These are phyloP conservation scores for Bujurquina vittata DNA, from an alignment of 2,113 vertebrate genomes.

Conservation along the genomic window DNA sequence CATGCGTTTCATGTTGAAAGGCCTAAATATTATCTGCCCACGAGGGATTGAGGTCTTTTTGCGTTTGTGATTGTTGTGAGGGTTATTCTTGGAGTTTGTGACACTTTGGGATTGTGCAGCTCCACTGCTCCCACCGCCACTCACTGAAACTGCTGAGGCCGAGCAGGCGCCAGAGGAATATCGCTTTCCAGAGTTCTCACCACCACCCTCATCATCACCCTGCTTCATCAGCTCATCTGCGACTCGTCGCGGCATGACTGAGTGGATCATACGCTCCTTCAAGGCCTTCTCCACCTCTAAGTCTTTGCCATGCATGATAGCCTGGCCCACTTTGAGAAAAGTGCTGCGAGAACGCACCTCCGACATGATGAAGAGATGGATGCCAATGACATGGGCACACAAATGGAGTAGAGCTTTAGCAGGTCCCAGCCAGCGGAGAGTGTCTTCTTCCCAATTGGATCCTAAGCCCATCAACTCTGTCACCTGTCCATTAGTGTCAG, in stretches of 20 bases:
- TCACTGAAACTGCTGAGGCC: slow-evolving; percentile 65
- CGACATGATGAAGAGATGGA: slow-evolving; percentile 96
- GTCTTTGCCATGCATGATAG: slow-evolving; percentile 98
- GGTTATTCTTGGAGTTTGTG: slow-evolving; percentile 85
- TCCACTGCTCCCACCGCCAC: slow-evolving; percentile 47
- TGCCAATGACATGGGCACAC: slow-evolving; percentile 92
- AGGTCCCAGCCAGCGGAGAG: slow-evolving; percentile 85
- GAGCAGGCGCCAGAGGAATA: slow-evolving; percentile 90
- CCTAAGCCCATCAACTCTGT: neutral
- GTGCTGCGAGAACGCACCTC: slow-evolving; percentile 97
- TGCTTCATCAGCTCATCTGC: slow-evolving; percentile 97
- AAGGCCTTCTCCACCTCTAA: slow-evolving; percentile 97
- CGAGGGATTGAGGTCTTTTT: slow-evolving; percentile 97
- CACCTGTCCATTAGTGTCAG: slow-evolving; percentile 18
- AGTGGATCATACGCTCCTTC: slow-evolving; percentile 99
- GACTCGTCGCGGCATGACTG: slow-evolving; percentile 95
- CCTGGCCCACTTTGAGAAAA: slow-evolving; percentile 97
- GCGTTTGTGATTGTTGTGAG: slow-evolving; percentile 82
- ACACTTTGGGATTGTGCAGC: slow-evolving; percentile 45
- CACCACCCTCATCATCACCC: slow-evolving; percentile 92
- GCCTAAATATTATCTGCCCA: slow-evolving; percentile 92
- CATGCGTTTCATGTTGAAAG: slow-evolving; percentile 99
- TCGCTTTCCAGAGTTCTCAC: slow-evolving; percentile 89
- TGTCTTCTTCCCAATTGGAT: slow-evolving; percentile 51
- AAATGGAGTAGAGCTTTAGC: slow-evolving; percentile 91